Conservation (phyloP, 2,888 invertebrate genomes). For the Leptinotarsa haldemani region DNA sequence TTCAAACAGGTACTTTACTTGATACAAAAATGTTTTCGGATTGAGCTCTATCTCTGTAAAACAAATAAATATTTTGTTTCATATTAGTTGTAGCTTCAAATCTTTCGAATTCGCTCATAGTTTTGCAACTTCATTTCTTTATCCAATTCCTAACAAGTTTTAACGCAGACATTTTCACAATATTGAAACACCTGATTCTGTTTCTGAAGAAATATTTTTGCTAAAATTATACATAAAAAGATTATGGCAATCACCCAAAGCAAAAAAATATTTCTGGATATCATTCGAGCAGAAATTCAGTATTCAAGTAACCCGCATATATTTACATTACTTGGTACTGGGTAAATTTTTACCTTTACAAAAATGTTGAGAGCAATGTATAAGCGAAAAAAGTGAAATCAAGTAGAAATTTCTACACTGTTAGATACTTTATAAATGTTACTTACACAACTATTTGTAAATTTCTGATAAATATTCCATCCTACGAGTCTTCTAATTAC, state of each 20-base stretch:
- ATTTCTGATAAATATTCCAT: neutral
- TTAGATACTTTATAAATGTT: neutral
- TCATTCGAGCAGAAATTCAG: no score
- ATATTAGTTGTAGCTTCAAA: slow-evolving; percentile 61
- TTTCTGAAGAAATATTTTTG: slow-evolving; percentile 45
- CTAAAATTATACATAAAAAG: no score
- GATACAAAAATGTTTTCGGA: slow-evolving; percentile 61
- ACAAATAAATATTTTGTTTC: slow-evolving; percentile 59
- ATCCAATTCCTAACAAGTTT: slow-evolving; percentile 53
- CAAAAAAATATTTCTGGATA: no score
- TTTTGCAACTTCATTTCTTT: slow-evolving; percentile 68
- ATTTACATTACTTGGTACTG: no score
- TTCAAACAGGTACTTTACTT: slow-evolving; percentile 57
- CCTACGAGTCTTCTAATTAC: neutral
- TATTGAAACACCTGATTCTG: slow-evolving; percentile 49
- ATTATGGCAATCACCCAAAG: no score
- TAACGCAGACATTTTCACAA: slow-evolving; percentile 58
- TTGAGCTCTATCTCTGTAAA: slow-evolving; percentile 58
- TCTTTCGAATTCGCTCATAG: slow-evolving; percentile 72
- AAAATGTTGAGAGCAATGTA: no score
- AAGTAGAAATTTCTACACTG: neutral
- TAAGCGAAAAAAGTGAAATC: slow-evolving; percentile 2
- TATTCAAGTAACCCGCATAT: no score
- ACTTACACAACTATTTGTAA: neutral
- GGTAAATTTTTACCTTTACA: no score